Conservation (phyloP, 2,888 invertebrate species). For the Chelonus formosanus region DNA sequence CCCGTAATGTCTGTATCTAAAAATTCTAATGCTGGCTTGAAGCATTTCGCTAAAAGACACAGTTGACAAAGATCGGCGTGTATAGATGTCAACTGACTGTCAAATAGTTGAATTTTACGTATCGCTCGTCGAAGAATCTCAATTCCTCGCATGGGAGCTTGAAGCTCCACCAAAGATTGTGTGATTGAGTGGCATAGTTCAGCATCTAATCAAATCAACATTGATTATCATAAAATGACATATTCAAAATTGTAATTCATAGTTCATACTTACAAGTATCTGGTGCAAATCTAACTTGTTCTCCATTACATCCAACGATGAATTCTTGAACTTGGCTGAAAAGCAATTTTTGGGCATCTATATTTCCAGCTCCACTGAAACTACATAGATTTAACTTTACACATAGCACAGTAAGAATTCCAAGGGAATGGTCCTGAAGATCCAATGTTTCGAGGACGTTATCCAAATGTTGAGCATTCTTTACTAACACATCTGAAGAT, state of each 20-base stretch:
- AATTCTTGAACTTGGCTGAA: conserved; percentile 87
- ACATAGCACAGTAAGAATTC: conserved; percentile 85
- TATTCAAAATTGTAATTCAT: conserved; percentile 7
- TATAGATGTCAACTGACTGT: conserved; percentile 91
- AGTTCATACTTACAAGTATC: conserved; percentile 78
- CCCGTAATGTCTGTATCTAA: conserved; percentile 91
- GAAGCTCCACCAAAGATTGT: conserved; percentile 78
- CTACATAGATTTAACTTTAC: conserved; percentile 76
- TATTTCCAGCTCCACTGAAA: conserved; percentile 43
- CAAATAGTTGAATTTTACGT: conserved; percentile 84
- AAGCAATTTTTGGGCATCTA: conserved; percentile 66
- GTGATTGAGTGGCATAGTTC: conserved; percentile 89
- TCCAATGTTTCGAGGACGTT: conserved; percentile 92
- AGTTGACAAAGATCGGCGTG: conserved; percentile 94
- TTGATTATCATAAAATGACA: conserved; percentile 14
- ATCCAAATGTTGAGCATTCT: conserved; percentile 85
- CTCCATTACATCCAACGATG: conserved; percentile 85
- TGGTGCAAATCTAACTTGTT: conserved; percentile 87
- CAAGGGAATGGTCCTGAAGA: conserved; percentile 90
- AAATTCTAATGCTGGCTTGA: conserved; percentile 89
- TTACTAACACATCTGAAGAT: conserved; percentile 81
- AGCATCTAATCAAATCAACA: conserved; percentile 73
- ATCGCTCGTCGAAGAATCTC: conserved; percentile 84
- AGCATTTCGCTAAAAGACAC: conserved; percentile 88
- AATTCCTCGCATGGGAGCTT: conserved; percentile 85